Evolutionary conservation across 2,888 invertebrate genomes (phyloP).

Genomic region (Aleiodes alternator): DNA sequence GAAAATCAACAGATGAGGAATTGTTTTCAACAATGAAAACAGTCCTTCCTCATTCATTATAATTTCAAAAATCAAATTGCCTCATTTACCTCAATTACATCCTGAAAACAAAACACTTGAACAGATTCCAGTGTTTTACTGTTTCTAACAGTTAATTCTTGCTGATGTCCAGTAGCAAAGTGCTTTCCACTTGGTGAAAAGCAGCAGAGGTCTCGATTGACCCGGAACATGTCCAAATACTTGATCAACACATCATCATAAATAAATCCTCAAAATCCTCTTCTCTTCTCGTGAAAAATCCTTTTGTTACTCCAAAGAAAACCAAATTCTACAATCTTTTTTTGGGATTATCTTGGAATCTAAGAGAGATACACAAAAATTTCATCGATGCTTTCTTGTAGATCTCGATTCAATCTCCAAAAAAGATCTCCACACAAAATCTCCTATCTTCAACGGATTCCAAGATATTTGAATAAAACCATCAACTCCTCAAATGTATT

Average conservation of each 20-base stretch:
- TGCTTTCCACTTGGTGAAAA: conserved; percentile 66
- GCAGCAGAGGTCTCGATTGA: conserved; percentile 62
- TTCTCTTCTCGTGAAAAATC: too few species aligned
- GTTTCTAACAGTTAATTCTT: conserved; percentile 64
- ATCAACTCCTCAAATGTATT: not conserved
- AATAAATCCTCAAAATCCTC: not conserved
- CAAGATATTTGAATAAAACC: not conserved
- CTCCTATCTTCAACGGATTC: too few species aligned
- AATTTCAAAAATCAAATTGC: conserved; percentile 12
- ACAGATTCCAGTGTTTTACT: conserved; percentile 58
- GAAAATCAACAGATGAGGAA: too few species aligned
- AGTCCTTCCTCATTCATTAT: not conserved
- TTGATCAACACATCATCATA: not conserved
- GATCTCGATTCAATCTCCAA: too few species aligned
- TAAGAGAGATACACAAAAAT: too few species aligned
- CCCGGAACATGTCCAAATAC: conserved; percentile 54
- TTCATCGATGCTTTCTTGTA: too few species aligned
- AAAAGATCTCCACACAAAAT: too few species aligned
- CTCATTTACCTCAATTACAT: conserved; percentile 70
- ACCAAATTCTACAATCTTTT: too few species aligned
- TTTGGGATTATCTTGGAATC: too few species aligned
- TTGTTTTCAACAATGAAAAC: conserved; percentile 16
- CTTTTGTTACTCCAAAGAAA: too few species aligned
- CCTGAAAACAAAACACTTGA: conserved; percentile 62
- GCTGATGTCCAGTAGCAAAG: conserved; percentile 65